Conservation (phyloP, 2,888 invertebrate genomes). For the Ochropleura plecta region DNA sequence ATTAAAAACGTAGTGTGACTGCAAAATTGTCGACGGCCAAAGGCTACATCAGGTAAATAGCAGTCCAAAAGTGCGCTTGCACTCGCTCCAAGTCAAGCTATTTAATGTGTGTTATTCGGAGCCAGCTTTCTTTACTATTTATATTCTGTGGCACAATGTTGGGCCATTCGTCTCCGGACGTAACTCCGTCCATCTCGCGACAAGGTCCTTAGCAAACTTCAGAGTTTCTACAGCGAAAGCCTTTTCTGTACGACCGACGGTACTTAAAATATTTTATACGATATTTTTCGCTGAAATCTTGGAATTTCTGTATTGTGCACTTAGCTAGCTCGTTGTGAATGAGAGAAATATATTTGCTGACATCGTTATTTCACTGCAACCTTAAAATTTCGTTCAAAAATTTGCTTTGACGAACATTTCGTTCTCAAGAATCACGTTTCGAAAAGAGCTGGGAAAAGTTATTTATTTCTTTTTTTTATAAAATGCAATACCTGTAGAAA, state of each 20-base stretch:
- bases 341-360: constrained; percentile 27
- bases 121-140: constrained; percentile 8
- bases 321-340: constrained; percentile 43
- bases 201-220: constrained; percentile 37
- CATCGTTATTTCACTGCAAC: constrained; percentile 17
- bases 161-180: constrained; percentile 36
- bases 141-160: constrained; percentile 9
- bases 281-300: constrained; percentile 37
- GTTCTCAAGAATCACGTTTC: constrained; percentile 19
- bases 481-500: neutral
- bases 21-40: neutral
- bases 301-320: constrained; percentile 41
- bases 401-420: neutral
- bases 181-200: constrained; percentile 45
- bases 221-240: constrained; percentile 41
- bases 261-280: constrained; percentile 47
- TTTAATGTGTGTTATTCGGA: neutral
- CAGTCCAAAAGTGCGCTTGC: neutral
- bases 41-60: neutral
- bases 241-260: constrained; percentile 45
- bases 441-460: neutral
- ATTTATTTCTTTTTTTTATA: neutral
- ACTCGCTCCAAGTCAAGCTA: neutral
- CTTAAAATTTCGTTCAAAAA: constrained; percentile 16
- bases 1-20: neutral